Conservation (phyloP, 2,113 vertebrate genomes). For the Mohoua ochrocephala region DNA sequence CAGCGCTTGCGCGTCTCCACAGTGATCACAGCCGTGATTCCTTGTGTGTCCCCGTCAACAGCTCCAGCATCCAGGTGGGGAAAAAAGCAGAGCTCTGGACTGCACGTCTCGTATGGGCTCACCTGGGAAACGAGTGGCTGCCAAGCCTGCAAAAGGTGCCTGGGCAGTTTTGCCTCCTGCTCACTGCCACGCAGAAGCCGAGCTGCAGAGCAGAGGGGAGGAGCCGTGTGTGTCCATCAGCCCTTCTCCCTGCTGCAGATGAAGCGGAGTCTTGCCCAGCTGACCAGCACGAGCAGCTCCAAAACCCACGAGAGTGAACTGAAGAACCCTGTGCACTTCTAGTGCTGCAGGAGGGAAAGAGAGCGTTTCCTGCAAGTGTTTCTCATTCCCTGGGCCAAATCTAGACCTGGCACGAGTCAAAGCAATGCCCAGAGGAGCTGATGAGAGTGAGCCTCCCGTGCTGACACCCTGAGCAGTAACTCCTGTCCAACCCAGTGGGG, state of each 20-base stretch:
- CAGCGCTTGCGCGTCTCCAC: fast-evolving
- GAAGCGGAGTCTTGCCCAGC: neutral
- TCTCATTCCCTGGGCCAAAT: neutral
- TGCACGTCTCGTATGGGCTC: fast-evolving
- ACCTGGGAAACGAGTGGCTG: neutral
- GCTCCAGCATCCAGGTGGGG: neutral
- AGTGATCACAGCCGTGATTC: fast-evolving
- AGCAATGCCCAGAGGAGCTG: neutral
- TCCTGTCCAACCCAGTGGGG: neutral
- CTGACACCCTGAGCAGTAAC: neutral
- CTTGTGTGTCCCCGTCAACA: fast-evolving
- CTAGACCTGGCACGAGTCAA: neutral
- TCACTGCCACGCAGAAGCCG: neutral
- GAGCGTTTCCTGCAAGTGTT: neutral
- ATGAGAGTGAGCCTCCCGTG: neutral
- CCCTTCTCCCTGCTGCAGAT: fast-evolving
- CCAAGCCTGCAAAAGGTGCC: neutral
- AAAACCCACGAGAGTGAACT: neutral
- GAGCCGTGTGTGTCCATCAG: neutral
- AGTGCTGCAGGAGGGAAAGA: neutral
- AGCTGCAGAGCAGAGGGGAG: fast-evolving
- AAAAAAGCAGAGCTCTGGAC: neutral
- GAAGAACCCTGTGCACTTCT: neutral
- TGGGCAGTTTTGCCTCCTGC: fast-evolving
- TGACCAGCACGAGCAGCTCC: neutral